These are phyloP conservation scores for Eurypyga helias DNA, from an alignment of 2,113 vertebrate species.

Conservation along the genomic window DNA sequence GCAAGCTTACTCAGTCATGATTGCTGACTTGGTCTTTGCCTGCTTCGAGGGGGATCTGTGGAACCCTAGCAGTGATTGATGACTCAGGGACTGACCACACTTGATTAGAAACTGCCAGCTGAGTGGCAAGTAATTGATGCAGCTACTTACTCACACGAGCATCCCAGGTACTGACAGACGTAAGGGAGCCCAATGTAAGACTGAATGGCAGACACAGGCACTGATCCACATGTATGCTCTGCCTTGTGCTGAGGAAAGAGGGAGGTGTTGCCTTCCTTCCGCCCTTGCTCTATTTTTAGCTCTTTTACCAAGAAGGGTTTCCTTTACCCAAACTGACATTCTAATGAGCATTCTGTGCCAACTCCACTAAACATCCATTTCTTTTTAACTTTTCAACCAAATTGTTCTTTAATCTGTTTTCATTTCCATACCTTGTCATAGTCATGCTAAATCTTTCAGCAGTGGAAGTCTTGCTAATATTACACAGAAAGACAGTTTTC, in stretches of 20 bases:
- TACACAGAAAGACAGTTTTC: not conserved
- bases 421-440: not conserved
- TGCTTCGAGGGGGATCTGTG: not conserved
- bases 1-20: not conserved
- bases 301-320: not conserved
- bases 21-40: not conserved
- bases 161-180: not conserved
- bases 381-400: slow-evolving; percentile 23
- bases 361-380: not conserved
- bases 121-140: not conserved
- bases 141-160: not conserved
- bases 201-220: not conserved
- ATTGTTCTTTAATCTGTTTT: slow-evolving; percentile 15
- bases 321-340: not conserved
- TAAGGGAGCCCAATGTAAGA: not conserved
- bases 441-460: not conserved
- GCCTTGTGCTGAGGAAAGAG: not conserved
- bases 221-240: not conserved
- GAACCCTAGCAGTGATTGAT: not conserved
- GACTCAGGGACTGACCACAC: not conserved
- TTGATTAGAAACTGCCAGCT: not conserved
- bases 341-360: not conserved
- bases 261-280: not conserved
- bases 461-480: not conserved
- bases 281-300: not conserved